phyloP scores from a whole-genome alignment of 2,797 vertebrate genomes.

The Enteromius viviparus region DNA sequence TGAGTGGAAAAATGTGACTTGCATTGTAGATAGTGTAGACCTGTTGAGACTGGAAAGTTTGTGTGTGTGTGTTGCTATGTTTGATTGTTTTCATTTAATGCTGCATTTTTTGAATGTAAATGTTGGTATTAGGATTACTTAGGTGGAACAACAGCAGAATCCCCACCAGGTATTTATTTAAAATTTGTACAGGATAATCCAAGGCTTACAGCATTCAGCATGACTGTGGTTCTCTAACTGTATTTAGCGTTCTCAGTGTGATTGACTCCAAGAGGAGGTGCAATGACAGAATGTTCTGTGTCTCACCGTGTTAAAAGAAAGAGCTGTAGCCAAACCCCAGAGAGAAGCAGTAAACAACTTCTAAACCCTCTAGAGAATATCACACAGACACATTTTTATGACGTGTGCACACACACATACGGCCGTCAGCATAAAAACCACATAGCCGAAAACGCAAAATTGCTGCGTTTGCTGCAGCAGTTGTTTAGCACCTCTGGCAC shows the following conservation, averaged over 20 bases:
- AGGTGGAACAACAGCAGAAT: conserved; percentile 22
- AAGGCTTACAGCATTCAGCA: conserved; percentile 29
- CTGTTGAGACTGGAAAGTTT: background rate
- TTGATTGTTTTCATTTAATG: background rate
- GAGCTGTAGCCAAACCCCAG: conserved; percentile 39
- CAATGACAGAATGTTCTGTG: conserved; percentile 28
- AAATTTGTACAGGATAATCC: conserved; percentile 42
- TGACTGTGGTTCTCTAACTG: conserved; percentile 20
- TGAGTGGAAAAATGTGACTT: background rate
- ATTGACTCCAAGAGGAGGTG: conserved; percentile 29
- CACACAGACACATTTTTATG: conserved; percentile 54
- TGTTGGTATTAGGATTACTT: conserved; percentile 19
- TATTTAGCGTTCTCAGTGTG: conserved; percentile 16
- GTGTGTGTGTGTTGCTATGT: background rate
- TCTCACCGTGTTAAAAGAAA: conserved; percentile 28
- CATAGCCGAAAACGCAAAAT: conserved; percentile 51
- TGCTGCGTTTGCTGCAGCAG: conserved; percentile 49
- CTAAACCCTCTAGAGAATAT: conserved; percentile 54
- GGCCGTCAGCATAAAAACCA: conserved; percentile 59
- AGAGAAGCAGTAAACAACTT: conserved; percentile 55
- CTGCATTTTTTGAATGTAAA: background rate
- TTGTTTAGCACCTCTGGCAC: conserved; percentile 45
- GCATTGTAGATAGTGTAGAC: background rate
- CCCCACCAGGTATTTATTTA: conserved; percentile 37
- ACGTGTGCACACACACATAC: conserved; percentile 25